Evolutionary conservation across 1,140 invertebrate genomes (phyloP), one percentile per base, ranked within the genome.

Genomic region (Harlomillsia oculata): DNA sequence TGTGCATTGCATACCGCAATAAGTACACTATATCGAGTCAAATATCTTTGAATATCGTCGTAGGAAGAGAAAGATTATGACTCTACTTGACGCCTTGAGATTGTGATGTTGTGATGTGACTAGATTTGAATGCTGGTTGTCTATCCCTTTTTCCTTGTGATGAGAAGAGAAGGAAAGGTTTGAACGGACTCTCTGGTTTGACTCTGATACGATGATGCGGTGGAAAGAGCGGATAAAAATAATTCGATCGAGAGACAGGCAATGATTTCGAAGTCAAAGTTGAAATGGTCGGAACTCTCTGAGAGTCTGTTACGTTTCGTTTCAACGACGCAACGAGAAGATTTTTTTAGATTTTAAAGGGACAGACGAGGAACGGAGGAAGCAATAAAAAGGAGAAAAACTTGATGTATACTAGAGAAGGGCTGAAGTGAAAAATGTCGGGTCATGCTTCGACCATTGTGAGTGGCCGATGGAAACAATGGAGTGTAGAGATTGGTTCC

Each of bases 401-500:
- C n/a, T 18, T 20, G 11, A 45, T 18, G 43, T 13, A 29, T 11
- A 18, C 4, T 30, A 18, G 34, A 14, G 21, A 36, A 41, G 13
- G 25, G 18, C 20, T 23, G 29, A 51, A 53, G 40, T 53, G 44
- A 54, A 62, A 62, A 62, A 39, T 62, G 60, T 58, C 46, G 40
- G 60, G 60, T 62, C 60, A 62, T 62, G 55, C 41, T 51, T 21
- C 26, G 29, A 26, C 44, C 55, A 58, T 62, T 62, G 60, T 62
- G 29, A 48, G 49, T 52, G 44, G 30, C 52, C 16, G 39, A 49
- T 62, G 60, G 51, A 62, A 57, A 57, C 56, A 58, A 57, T 57
- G 55, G 54, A 49, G 46, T 41, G 43, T 53, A 55, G 52, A 54
- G 60, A 62, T 62, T 62, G 60, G 60, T 62, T 62, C 54, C 48